Percentiles rank a stretch among this genome's conserved stretches.
These are phyloP conservation scores for Mustelus asterias DNA, from an alignment of 2,113 vertebrate species.

Conservation along the genomic window DNA sequence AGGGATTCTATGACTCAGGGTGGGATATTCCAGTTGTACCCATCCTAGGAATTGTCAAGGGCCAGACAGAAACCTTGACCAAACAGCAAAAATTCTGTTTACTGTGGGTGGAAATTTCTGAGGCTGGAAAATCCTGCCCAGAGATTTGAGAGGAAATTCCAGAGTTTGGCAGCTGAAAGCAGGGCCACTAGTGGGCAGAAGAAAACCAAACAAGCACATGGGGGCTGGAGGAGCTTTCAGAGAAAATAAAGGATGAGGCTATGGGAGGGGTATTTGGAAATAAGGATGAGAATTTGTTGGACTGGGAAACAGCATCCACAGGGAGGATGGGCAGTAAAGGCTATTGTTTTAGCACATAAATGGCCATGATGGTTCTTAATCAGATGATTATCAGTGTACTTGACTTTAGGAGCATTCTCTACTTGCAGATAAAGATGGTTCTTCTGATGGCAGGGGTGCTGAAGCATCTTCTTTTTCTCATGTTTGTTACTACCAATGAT, in stretches of 20 bases:
- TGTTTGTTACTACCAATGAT: not conserved
- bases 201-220: not conserved
- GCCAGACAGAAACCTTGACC: no score
- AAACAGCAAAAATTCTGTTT: no score
- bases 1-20: no score
- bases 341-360: not conserved
- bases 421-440: not conserved
- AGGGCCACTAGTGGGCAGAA: not conserved
- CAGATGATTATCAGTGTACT: no score
- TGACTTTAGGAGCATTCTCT: no score
- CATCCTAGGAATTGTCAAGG: no score
- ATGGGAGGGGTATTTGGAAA: not conserved
- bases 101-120: no score
- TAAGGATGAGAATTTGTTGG: not conserved
- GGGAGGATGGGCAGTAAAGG: not conserved
- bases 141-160: not conserved
- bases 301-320: no score
- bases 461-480: not conserved
- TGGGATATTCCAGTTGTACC: no score
- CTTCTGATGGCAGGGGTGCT: not conserved
- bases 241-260: not conserved
- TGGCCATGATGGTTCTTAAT: not conserved
- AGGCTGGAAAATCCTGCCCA: no score
- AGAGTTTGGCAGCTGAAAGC: no score
- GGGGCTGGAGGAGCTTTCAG: not conserved